Percentiles rank a stretch among this genome's conserved stretches.
phyloP scores from a whole-genome alignment of 1,140 invertebrate genomes.

The Coptotermes formosanus region DNA sequence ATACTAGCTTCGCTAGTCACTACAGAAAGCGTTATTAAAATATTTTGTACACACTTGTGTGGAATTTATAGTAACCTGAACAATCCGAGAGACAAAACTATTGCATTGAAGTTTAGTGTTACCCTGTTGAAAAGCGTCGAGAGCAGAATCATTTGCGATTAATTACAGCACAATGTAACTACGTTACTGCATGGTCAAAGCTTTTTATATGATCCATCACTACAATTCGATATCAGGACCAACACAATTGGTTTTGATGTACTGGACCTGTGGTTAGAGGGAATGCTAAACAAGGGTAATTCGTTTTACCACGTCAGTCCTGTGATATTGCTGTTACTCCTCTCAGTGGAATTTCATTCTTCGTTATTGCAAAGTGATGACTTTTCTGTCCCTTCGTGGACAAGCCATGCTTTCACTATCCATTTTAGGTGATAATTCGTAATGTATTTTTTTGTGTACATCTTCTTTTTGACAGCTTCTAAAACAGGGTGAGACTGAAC shows the following conservation, averaged over 20 bases:
- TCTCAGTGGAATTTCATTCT: neutral
- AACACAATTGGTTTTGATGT: slow-evolving; percentile 1
- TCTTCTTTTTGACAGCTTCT: too few relatives aligned
- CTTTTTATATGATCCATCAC: slow-evolving; percentile 13
- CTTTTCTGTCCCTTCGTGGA: too few relatives aligned
- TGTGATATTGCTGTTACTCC: neutral
- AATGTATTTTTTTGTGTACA: too few relatives aligned
- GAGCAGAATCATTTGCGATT: slow-evolving; percentile 6
- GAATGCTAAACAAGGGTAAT: slow-evolving; percentile 1
- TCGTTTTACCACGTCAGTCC: neutral
- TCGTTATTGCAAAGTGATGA: neutral
- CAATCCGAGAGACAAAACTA: neutral
- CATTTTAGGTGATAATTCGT: too few relatives aligned
- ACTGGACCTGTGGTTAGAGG: neutral
- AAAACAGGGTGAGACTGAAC: too few relatives aligned
- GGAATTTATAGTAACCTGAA: neutral
- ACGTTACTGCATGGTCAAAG: neutral
- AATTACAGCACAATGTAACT: neutral
- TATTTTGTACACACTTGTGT: neutral
- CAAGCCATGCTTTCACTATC: too few relatives aligned
- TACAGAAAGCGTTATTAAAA: neutral
- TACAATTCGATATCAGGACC: neutral
- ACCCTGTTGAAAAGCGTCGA: neutral
- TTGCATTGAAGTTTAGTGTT: neutral
- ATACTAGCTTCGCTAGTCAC: neutral